phyloP scores from a whole-genome alignment of 2,888 invertebrate genomes.

The Oligia latruncula region DNA sequence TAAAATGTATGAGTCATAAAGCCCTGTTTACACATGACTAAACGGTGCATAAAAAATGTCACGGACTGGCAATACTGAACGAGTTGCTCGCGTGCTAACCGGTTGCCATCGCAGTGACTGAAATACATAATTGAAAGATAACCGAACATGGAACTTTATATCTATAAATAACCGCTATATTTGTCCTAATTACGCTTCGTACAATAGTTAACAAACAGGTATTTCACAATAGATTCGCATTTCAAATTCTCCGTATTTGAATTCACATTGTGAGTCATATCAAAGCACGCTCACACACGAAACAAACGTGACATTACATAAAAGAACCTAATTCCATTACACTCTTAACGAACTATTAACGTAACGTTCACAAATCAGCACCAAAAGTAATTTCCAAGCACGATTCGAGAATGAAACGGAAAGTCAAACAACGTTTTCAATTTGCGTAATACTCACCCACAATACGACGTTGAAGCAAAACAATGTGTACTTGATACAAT shows the following conservation, averaged over 20 bases:
- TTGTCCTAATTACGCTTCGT: slow-evolving; percentile 9
- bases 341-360: slow-evolving; percentile 25
- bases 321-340: slow-evolving; percentile 26
- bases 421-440: slow-evolving; percentile 56
- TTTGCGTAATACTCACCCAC: slow-evolving; percentile 91
- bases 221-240: slow-evolving; percentile 9
- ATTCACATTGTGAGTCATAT: slow-evolving; percentile 42
- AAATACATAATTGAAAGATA: slow-evolving; percentile 45
- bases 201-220: not conserved
- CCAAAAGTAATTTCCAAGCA: slow-evolving; percentile 62
- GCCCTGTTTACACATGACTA: slow-evolving; percentile 47
- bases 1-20: slow-evolving; percentile 46
- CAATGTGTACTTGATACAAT: slow-evolving; percentile 94
- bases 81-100: slow-evolving; percentile 48
- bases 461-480: slow-evolving; percentile 95
- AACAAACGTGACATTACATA: slow-evolving; percentile 26
- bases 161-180: slow-evolving; percentile 4
- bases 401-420: slow-evolving; percentile 51
- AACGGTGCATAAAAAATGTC: slow-evolving; percentile 40
- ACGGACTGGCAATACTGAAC: slow-evolving; percentile 50
- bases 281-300: slow-evolving; percentile 24
- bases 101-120: slow-evolving; percentile 36
- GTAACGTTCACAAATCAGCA: slow-evolving; percentile 32
- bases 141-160: slow-evolving; percentile 24
- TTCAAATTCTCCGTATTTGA: slow-evolving; percentile 3